A percentile compares a stretch with the other conserved stretches of the same genome.
Evolutionary conservation across 2,797 vertebrate species (phyloP).

Genomic region (Labroides dimidiatus): DNA sequence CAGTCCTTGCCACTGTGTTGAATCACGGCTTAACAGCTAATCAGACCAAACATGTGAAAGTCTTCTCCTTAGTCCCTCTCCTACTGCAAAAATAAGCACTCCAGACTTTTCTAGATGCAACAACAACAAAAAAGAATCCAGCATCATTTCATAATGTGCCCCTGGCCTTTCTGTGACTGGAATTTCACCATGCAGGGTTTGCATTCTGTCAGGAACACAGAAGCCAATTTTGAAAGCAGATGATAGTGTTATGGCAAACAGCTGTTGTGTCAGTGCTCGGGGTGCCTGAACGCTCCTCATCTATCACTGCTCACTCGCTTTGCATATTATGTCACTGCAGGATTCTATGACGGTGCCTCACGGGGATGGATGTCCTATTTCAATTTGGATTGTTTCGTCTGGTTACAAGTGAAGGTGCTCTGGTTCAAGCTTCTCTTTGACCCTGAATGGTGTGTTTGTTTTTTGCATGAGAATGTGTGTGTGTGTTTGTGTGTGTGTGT

Average conservation of each 20-base stretch:
- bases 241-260: conserved; percentile 49
- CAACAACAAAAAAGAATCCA: too few relatives aligned
- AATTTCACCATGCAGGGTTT: conserved; percentile 13
- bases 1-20: conserved; percentile 33
- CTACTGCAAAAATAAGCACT: conserved; percentile 7
- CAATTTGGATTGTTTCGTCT: conserved; percentile 44
- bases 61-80: conserved; percentile 17
- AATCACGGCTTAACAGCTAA: conserved; percentile 45
- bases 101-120: too few relatives aligned
- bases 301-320: conserved; percentile 58
- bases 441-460: conserved; percentile 17
- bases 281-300: conserved; percentile 41
- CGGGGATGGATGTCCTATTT: conserved; percentile 53
- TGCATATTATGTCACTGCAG: conserved; percentile 57
- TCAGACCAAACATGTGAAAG: conserved; percentile 22
- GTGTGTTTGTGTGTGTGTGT: background rate
- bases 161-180: conserved; percentile 21
- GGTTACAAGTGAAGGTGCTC: conserved; percentile 35
- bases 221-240: conserved; percentile 19
- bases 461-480: background rate
- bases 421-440: conserved; percentile 38
- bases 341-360: conserved; percentile 48
- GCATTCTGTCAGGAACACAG: conserved; percentile 26
- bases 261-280: conserved; percentile 54
- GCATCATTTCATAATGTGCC: background rate